Conservation (phyloP, 2,797 vertebrate species). For the Dendrocincla tyrannina region DNA sequence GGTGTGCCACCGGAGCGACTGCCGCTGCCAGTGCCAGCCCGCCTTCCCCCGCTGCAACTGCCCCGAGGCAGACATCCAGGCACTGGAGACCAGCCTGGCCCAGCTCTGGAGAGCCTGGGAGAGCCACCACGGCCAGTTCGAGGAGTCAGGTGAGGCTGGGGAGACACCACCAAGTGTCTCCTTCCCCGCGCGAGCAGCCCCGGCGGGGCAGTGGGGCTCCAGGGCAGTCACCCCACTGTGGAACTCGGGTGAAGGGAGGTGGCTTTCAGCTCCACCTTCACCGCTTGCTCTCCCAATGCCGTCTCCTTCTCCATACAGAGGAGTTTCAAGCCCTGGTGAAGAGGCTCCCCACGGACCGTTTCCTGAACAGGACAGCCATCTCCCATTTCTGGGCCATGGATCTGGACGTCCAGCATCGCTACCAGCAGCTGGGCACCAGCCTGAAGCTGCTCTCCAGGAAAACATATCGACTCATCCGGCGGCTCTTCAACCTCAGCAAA, state of each 20-base stretch:
- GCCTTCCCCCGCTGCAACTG: conserved; percentile 94
- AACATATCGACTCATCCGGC: conserved; percentile 87
- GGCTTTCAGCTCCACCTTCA: not conserved
- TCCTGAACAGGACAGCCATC: conserved; percentile 89
- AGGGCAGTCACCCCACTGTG: not conserved
- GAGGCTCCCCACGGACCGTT: conserved; percentile 87
- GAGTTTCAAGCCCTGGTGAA: conserved; percentile 93
- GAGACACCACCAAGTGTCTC: not conserved
- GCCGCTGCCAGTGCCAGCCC: conserved; percentile 90
- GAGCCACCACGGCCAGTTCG: conserved; percentile 87
- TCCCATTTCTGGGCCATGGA: conserved; percentile 91
- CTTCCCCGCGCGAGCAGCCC: not conserved
- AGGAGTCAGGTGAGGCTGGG: conserved; percentile 87
- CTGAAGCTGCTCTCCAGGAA: conserved; percentile 85
- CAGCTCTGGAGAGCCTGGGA: conserved; percentile 87
- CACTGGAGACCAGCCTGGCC: conserved; percentile 89
- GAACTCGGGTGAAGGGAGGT: accelerated
- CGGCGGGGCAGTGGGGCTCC: not conserved
- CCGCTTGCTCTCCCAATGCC: accelerated
- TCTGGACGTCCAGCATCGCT: conserved; percentile 87
- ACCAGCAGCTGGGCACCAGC: conserved; percentile 86
- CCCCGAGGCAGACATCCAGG: conserved; percentile 89
- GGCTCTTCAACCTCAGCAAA: conserved; percentile 95
- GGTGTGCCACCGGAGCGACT: conserved; percentile 90
- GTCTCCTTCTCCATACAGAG: conserved; percentile 71